A percentile compares a stretch with the other conserved stretches of the same genome.
Evolutionary conservation across 1,140 invertebrate genomes (phyloP).

Genomic region (Dufourea novaeangliae): DNA sequence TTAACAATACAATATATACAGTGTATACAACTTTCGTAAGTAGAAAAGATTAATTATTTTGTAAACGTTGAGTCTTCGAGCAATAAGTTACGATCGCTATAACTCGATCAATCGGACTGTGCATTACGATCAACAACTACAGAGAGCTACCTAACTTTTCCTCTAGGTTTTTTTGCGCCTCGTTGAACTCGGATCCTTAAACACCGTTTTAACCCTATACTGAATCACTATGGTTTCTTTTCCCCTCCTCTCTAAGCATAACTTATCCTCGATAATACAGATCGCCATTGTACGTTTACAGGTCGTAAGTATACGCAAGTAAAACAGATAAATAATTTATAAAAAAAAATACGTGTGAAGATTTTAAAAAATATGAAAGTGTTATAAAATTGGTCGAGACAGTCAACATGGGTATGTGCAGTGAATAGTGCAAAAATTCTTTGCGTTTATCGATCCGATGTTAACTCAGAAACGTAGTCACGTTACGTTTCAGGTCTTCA

Average conservation of each 20-base stretch:
- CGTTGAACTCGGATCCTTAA: not conserved
- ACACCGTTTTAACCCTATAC: not conserved
- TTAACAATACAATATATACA: too few relatives aligned
- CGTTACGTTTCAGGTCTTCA: too few relatives aligned
- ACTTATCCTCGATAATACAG: not conserved
- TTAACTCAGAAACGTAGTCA: too few relatives aligned
- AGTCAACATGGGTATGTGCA: not conserved
- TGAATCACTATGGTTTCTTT: not conserved
- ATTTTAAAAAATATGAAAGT: slow-evolving; percentile 2
- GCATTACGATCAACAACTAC: not conserved
- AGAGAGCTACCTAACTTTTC: not conserved
- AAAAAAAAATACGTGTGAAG: slow-evolving; percentile 17
- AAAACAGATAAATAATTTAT: slow-evolving; percentile 7
- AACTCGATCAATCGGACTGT: not conserved
- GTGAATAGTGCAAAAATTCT: slow-evolving; percentile 13
- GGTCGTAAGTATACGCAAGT: not conserved
- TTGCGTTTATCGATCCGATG: not conserved
- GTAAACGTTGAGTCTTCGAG: not conserved
- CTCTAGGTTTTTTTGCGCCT: not conserved
- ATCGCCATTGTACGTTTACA: not conserved
- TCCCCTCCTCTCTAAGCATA: not conserved
- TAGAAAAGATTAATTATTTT: not conserved
- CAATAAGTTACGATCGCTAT: not conserved
- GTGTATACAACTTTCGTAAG: not conserved
- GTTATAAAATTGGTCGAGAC: slow-evolving; percentile 15